Base-by-base conservation (phyloP, 1,140 invertebrate genomes). In the Helicoverpa armigera region DNA sequence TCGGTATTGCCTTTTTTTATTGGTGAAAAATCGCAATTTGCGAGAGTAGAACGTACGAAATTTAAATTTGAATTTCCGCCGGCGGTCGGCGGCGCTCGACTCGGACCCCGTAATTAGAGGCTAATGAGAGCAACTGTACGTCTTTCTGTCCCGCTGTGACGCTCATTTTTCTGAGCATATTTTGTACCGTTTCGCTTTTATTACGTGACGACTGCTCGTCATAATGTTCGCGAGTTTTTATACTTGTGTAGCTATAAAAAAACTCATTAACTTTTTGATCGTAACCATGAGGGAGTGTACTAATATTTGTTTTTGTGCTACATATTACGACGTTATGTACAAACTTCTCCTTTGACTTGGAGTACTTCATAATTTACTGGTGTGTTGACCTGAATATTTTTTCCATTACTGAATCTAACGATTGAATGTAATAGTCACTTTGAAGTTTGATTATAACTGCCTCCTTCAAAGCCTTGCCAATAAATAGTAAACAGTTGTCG, bases 51-150 rank as follows among this genome's bases (percentile, higher is more conserved):
- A 85, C 88, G 89, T 89, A 87, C 87, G 88, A 94, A 91, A 93
- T 92, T 93, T 91, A 90, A 94, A 94, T 92, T 92, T 88, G 85
- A 90, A 92, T 91, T 93, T 92, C 88, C 89, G 87, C 79, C 84
- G 87, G 69, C 78, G 84, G 83, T 87, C 84, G 75, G 60, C 18
- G 29, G 61, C 75, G 70, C 70, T 73, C 70, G 70, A 48, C 60
- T 76, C 86, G 83, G 77, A 75, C 82, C 70, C 70, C 31, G 92
- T 94, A 94, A 93, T 94, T 94, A 94, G 92, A 86, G 83, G 79
- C 89, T 93, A 94, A 94, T 94, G 91, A 92, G 90, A 87, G 84
- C 88, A 77, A 77, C 75, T 77, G 75, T 77, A 77, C 75, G 61
- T 77, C 75, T 77, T 77, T 77, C 60, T 77, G 83, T 90, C 83